Conservation (phyloP, 2,888 invertebrate species). For the Adineta ricciae region DNA sequence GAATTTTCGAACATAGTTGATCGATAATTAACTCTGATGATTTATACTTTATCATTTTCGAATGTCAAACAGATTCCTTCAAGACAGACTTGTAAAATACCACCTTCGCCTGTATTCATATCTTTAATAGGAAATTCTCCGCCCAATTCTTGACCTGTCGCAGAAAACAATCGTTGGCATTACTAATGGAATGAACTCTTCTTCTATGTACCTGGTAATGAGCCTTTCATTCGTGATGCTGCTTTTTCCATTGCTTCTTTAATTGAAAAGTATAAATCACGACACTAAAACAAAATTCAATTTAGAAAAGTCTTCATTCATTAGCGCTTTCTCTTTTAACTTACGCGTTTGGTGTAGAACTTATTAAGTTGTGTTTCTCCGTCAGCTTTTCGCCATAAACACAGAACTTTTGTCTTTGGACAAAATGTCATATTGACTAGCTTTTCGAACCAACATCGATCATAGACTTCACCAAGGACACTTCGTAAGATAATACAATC, state of each 20-base stretch:
- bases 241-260: constrained; percentile 93
- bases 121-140: constrained; percentile 98
- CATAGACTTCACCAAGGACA: constrained; percentile 53
- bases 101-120: constrained; percentile 89
- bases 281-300: constrained; percentile 64
- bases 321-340: constrained; percentile 20
- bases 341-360: constrained; percentile 94
- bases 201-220: constrained; percentile 35
- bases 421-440: constrained; percentile 99
- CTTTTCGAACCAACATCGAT: constrained; percentile 95
- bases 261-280: constrained; percentile 92
- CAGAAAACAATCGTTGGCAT: background rate
- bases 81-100: constrained; percentile 86
- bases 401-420: constrained; percentile 90
- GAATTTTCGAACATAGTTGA: background rate
- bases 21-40: background rate
- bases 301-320: background rate
- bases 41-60: constrained; percentile 88
- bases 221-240: constrained; percentile 58
- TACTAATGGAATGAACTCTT: background rate
- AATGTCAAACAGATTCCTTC: constrained; percentile 97
- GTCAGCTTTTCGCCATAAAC: constrained; percentile 84
- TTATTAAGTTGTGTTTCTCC: constrained; percentile 61
- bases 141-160: constrained; percentile 48
- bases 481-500: constrained; percentile 62